These are phyloP conservation scores for Tretioscincus oriximinensis DNA, from an alignment of 2,113 vertebrate species.

Conservation along the genomic window DNA sequence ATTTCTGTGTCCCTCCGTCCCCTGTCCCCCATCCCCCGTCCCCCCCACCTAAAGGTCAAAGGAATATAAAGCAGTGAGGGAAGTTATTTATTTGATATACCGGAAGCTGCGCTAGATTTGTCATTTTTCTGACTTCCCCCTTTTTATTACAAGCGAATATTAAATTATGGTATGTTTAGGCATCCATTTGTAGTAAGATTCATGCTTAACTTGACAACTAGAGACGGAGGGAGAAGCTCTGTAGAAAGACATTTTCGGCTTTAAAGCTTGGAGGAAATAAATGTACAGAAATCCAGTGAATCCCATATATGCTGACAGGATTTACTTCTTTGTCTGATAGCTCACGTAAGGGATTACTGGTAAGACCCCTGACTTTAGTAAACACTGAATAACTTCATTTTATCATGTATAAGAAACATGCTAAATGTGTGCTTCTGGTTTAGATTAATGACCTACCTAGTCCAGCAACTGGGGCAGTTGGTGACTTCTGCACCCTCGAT, in stretches of 20 bases:
- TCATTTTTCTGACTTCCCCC: too few species aligned
- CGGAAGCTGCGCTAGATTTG: neutral
- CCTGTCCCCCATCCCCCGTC: too few species aligned
- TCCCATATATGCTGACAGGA: neutral
- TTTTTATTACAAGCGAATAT: constrained; percentile 7
- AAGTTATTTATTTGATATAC: neutral
- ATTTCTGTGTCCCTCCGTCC: too few species aligned
- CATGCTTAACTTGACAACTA: constrained; percentile 10
- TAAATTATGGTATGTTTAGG: constrained; percentile 19
- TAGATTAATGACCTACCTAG: too few species aligned
- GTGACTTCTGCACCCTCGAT: too few species aligned
- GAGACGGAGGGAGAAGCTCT: neutral
- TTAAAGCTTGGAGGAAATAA: constrained; percentile 19
- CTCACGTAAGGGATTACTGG: constrained; percentile 13
- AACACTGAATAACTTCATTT: constrained; percentile 36
- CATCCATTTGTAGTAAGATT: constrained; percentile 24
- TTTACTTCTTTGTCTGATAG: constrained; percentile 33
- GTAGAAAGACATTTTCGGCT: neutral
- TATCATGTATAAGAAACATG: constrained; percentile 3
- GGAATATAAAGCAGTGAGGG: neutral
- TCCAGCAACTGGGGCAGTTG: too few species aligned
- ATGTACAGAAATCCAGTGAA: constrained; percentile 32
- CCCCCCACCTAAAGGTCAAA: neutral
- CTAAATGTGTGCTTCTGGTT: neutral
- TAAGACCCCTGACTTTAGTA: constrained; percentile 21